Percentiles rank a stretch among this genome's conserved stretches.
Conservation (phyloP, 2,113 vertebrate genomes). For the Lasiurus cinereus region DNA sequence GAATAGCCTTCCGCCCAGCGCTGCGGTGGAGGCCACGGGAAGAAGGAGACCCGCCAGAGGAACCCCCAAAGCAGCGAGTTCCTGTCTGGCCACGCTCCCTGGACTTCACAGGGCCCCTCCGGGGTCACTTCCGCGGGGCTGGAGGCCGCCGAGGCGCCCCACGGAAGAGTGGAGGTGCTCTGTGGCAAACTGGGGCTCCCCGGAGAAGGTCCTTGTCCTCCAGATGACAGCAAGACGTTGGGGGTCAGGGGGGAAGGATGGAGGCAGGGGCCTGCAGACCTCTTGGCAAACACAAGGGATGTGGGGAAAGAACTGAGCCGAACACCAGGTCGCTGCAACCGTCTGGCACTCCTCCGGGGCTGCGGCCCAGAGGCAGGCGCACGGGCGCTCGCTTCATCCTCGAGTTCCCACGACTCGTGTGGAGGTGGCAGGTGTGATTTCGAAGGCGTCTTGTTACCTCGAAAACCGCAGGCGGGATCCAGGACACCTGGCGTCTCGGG, state of each 20-base stretch:
- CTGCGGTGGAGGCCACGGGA: neutral
- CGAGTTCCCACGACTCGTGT: neutral
- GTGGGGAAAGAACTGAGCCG: neutral
- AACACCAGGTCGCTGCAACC: neutral
- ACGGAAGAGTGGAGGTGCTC: neutral
- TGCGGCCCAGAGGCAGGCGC: neutral
- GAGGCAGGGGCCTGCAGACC: neutral
- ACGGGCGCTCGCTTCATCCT: neutral
- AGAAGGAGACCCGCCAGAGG: neutral
- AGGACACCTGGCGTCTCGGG: neutral
- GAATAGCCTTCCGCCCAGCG: neutral
- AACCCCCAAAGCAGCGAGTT: neutral
- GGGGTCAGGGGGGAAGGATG: rapidly evolving
- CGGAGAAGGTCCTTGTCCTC: neutral
- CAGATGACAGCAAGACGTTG: neutral
- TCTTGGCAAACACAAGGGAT: neutral
- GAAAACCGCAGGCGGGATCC: neutral
- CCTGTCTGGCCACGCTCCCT: neutral
- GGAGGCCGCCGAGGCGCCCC: neutral
- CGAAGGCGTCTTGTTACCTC: neutral
- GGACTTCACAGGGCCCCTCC: neutral
- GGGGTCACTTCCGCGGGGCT: neutral
- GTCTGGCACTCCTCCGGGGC: neutral
- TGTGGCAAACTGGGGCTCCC: neutral
- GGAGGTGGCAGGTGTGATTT: slow-evolving; percentile 8